Base-by-base conservation (phyloP, 2,797 vertebrate species). In the Phaenicophaeus curvirostris region DNA sequence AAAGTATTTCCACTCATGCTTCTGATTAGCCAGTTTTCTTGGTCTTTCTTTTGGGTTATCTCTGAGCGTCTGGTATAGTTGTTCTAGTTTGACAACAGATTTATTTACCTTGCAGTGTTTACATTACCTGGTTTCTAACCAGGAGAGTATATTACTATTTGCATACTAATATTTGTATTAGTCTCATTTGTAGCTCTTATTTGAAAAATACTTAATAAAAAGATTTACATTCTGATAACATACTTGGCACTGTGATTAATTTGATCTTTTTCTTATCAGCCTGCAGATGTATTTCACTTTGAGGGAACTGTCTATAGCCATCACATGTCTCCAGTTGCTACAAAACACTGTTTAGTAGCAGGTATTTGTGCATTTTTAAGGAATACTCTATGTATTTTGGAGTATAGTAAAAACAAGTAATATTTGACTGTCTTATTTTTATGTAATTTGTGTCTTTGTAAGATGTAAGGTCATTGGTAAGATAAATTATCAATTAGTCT, bases 331-430 rank as follows among this genome's bases (percentile, higher is more conserved):
- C 98, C 99, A 85, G 92, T 99, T 48, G 99, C 99, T 95, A 99
- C 98, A 92, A 99, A 99, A 77, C 99, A 99, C 97, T 99, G 98
- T 96, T 98, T 99, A 82, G 98, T 99, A 95, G 99, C 99, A 98
- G 99, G 99, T 99, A 93, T 51, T 95, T 96, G 46, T 61, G 12
- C 35, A 4, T 54, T 74, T 94, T 75, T 42, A 68, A 63, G 23
- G 50, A 79, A 31, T 31, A 17, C 3, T 3, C 3, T 39, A 6
- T 10, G 6, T 58, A 30, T 63, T 62, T 81, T 33, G 17, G 11
- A 4, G 5, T 73, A 24, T 25, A 73, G 15, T 72, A 76, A 72
- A 90, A 67, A 14, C 10, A 41, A 37, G 12, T 74, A 62, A 30
- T 71, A 73, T 23, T 67, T 16, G 20, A 9, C 3, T 35, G 4